These are phyloP conservation scores for Orchesellides sinensis DNA, from an alignment of 2,888 invertebrate genomes.

Conservation along the genomic window DNA sequence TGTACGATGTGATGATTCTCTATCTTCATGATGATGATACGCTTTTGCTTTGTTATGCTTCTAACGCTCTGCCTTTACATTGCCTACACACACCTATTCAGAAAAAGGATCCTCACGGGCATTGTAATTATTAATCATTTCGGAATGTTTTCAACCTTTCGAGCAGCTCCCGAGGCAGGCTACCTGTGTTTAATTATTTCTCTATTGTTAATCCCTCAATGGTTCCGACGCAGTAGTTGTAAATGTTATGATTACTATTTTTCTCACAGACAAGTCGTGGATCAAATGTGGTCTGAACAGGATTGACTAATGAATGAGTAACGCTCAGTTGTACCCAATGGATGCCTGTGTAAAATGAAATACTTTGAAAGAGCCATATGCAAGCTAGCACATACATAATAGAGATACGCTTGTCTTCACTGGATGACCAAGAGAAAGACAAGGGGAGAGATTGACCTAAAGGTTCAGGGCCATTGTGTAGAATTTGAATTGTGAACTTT, in stretches of 20 bases:
- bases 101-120: slow-evolving; percentile 54
- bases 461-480: slow-evolving; percentile 46
- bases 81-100: not conserved
- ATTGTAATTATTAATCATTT: slow-evolving; percentile 65
- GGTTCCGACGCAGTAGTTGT: slow-evolving; percentile 59
- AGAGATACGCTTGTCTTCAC: slow-evolving; percentile 16
- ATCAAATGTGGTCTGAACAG: slow-evolving; percentile 29
- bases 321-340: too few species aligned
- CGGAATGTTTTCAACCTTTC: slow-evolving; percentile 56
- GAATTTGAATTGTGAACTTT: not conserved
- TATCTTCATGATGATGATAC: not conserved
- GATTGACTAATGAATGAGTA: not conserved
- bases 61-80: not conserved
- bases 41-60: not conserved
- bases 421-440: slow-evolving; percentile 25
- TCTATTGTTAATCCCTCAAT: slow-evolving; percentile 71
- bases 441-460: slow-evolving; percentile 36
- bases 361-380: not conserved
- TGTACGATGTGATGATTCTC: not conserved
- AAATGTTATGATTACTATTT: slow-evolving; percentile 63
- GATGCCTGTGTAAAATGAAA: not conserved
- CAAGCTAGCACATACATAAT: not conserved
- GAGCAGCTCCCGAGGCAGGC: slow-evolving; percentile 67
- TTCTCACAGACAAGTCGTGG: slow-evolving; percentile 31
- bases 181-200: slow-evolving; percentile 74